A percentile compares a stretch with the other conserved stretches of the same genome.
These are phyloP conservation scores for Eupithecia exiguata DNA, from an alignment of 2,888 invertebrate genomes.

Conservation along the genomic window DNA sequence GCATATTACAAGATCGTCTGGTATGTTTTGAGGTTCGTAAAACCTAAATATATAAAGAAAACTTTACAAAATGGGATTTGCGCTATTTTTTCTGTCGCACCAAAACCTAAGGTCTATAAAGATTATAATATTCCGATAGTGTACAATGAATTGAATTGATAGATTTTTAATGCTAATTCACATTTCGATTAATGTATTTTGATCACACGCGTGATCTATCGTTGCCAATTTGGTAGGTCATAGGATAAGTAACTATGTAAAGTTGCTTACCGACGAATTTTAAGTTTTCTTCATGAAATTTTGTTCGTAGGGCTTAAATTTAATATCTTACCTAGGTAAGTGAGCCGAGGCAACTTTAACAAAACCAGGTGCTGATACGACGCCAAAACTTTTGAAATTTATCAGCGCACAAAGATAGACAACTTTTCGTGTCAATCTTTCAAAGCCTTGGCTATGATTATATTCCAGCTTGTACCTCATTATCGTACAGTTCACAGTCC, in stretches of 20 bases:
- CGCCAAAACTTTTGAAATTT: too few species aligned
- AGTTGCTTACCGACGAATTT: background rate
- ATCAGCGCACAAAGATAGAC: background rate
- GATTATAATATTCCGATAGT: too few species aligned
- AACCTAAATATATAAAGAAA: too few species aligned
- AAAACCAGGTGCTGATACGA: background rate
- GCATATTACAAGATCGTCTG: too few species aligned
- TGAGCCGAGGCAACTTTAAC: background rate
- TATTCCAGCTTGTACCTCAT: too few species aligned
- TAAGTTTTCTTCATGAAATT: background rate
- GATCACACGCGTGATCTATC: background rate
- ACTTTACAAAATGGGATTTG: too few species aligned
- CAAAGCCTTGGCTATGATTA: too few species aligned
- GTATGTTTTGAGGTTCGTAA: too few species aligned
- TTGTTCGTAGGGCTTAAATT: background rate
- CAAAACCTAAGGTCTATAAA: too few species aligned
- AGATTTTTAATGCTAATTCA: too few species aligned
- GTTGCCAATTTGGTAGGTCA: background rate
- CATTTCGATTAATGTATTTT: background rate
- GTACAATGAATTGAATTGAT: too few species aligned
- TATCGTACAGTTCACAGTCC: constrained; percentile 12
- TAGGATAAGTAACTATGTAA: background rate
- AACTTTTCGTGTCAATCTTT: background rate
- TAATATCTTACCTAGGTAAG: background rate
- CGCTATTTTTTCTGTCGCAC: too few species aligned